Percentiles rank a stretch among this genome's conserved stretches.
phyloP scores from a whole-genome alignment of 2,113 vertebrate genomes.

The Pachycephala philippinensis region DNA sequence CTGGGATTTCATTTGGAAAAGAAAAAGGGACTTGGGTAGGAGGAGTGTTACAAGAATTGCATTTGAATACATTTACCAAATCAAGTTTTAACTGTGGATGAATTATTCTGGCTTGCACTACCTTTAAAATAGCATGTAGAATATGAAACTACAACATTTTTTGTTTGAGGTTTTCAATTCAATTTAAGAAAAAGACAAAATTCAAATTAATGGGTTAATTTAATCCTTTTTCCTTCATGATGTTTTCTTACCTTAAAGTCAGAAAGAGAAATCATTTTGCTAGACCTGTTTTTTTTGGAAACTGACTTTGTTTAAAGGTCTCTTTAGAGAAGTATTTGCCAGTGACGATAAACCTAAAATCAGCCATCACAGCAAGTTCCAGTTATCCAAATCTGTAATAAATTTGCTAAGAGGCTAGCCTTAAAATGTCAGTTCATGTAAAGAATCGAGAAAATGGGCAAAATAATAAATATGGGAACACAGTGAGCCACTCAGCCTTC shows the following conservation, averaged over 20 bases:
- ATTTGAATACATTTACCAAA: background rate
- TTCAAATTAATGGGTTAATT: background rate
- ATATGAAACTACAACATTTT: background rate
- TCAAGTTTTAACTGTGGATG: background rate
- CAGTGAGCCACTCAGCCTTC: background rate
- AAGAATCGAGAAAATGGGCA: background rate
- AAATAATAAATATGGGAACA: background rate
- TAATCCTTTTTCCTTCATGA: background rate
- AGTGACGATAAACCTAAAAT: background rate
- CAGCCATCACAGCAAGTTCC: background rate
- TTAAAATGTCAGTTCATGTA: conserved; percentile 17
- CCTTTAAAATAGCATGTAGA: background rate
- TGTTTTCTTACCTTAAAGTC: background rate
- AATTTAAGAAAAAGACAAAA: background rate
- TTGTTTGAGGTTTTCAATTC: background rate
- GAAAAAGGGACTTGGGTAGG: background rate
- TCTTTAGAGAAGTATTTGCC: background rate
- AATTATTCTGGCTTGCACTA: background rate
- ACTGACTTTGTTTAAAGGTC: background rate
- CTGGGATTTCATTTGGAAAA: background rate
- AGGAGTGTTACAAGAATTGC: background rate
- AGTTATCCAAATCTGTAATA: background rate
- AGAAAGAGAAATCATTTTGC: background rate
- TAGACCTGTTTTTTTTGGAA: background rate
- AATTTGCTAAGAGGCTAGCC: background rate